Evolutionary conservation across 2,797 vertebrate genomes (phyloP).

Genomic region (Spea hammondii): DNA sequence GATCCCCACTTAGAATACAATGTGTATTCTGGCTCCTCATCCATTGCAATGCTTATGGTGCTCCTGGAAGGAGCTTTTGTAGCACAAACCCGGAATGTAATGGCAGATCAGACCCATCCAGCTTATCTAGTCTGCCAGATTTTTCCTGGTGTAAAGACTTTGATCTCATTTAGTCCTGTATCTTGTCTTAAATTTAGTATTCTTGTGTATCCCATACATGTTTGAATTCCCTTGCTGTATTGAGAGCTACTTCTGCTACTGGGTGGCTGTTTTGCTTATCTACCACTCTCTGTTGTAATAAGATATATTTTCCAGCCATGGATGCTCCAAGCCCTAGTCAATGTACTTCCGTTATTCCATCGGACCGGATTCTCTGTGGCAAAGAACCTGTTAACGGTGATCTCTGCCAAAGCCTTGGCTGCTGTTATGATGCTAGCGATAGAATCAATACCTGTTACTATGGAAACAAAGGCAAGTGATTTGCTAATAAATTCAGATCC

Average conservation of each 20-base stretch:
- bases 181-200: no score
- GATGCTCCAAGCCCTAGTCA: constrained; percentile 25
- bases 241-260: no score
- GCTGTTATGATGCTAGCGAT: constrained; percentile 41
- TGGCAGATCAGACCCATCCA: neutral
- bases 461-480: constrained; percentile 27
- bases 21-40: no score
- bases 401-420: constrained; percentile 11
- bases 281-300: no score
- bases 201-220: no score
- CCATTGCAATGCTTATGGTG: neutral
- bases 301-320: constrained; percentile 19
- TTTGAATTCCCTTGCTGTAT: no score
- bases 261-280: no score
- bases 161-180: no score
- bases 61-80: constrained; percentile 7
- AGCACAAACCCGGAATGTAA: neutral
- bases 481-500: neutral
- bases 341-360: neutral
- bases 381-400: neutral
- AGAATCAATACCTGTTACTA: constrained; percentile 39
- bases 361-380: constrained; percentile 1
- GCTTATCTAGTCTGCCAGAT: no score
- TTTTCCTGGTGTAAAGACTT: no score
- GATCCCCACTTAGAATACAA: no score